phyloP scores from a whole-genome alignment of 37 sponge, comb jelly and placozoan species.

The Beroe forskalii region DNA sequence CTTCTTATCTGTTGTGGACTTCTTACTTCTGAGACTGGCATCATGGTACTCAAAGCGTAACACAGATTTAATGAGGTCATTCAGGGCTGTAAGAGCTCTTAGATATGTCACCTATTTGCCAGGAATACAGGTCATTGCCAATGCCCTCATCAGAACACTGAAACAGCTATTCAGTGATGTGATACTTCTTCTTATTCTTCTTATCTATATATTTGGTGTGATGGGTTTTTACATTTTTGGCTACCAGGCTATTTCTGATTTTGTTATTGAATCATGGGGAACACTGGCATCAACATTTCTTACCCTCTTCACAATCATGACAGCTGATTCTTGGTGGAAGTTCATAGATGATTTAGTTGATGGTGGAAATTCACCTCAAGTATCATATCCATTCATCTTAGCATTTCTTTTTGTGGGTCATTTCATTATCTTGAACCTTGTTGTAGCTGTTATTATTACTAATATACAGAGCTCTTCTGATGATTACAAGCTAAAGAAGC shows the following conservation, averaged over 20 bases:
- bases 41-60: not conserved
- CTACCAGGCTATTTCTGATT: not conserved
- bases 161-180: constrained; percentile 12
- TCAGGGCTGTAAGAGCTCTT: constrained; percentile 23
- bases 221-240: constrained; percentile 62
- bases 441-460: constrained; percentile 54
- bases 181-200: constrained; percentile 32
- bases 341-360: constrained; percentile 17
- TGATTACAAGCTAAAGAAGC: constrained; percentile 19
- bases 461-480: constrained; percentile 25
- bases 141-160: not conserved
- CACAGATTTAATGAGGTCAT: constrained; percentile 3
- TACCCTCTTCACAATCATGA: constrained; percentile 22
- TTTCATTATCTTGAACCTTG: not conserved
- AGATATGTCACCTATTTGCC: constrained; percentile 11
- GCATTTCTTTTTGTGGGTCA: constrained; percentile 35
- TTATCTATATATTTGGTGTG: constrained; percentile 12
- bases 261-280: constrained; percentile 3
- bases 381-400: not conserved
- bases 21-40: not conserved
- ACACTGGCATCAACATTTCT: not conserved
- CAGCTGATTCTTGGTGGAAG: constrained; percentile 59
- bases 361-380: not conserved
- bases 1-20: not conserved
- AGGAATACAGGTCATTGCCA: constrained; percentile 30